phyloP scores from a whole-genome alignment of 2,113 vertebrate genomes.

The Hiodon alosoides region DNA sequence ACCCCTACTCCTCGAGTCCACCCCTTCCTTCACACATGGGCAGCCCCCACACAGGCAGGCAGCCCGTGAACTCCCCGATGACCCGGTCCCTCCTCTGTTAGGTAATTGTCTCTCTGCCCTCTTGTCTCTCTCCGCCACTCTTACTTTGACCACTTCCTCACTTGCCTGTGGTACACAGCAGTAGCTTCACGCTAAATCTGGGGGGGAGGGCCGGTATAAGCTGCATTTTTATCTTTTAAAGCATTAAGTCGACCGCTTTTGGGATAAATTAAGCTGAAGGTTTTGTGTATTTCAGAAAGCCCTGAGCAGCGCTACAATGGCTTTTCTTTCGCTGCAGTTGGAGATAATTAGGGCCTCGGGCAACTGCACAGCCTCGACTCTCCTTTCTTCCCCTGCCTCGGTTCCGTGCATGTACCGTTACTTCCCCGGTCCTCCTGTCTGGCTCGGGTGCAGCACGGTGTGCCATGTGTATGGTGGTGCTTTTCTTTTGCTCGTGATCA shows the following conservation, averaged over 20 bases:
- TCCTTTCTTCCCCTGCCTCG: slow-evolving; percentile 67
- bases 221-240: slow-evolving; percentile 42
- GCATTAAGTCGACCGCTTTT: slow-evolving; percentile 43
- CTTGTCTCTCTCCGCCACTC: slow-evolving; percentile 56
- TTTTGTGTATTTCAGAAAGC: slow-evolving; percentile 39
- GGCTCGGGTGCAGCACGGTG: slow-evolving; percentile 48
- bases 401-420: slow-evolving; percentile 59
- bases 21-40: slow-evolving; percentile 58
- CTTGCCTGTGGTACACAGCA: slow-evolving; percentile 28
- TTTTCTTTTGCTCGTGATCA: slow-evolving; percentile 26
- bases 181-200: slow-evolving; percentile 28
- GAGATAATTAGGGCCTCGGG: slow-evolving; percentile 65
- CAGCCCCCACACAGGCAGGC: slow-evolving; percentile 64
- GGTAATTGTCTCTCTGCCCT: slow-evolving; percentile 69
- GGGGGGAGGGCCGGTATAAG: slow-evolving; percentile 33
- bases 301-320: slow-evolving; percentile 46
- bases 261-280: slow-evolving; percentile 52
- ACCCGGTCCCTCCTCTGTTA: slow-evolving; percentile 66
- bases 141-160: background rate
- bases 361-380: slow-evolving; percentile 73
- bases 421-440: slow-evolving; percentile 29
- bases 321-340: slow-evolving; percentile 56
- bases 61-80: slow-evolving; percentile 61
- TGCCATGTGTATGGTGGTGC: slow-evolving; percentile 59
- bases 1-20: slow-evolving; percentile 61